Conservation (phyloP, 2,888 invertebrate genomes). For the Antheraea yamamai region DNA sequence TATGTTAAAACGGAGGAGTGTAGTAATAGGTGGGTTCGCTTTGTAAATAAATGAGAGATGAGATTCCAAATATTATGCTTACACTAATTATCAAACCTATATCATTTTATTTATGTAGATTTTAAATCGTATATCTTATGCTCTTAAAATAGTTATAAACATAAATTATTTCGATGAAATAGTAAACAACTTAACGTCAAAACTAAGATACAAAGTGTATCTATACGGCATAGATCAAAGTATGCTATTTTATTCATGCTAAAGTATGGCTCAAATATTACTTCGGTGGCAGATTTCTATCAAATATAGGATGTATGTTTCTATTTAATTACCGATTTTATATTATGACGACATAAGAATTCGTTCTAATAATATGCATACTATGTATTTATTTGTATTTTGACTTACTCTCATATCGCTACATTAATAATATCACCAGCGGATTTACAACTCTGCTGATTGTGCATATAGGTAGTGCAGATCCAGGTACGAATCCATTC, state of each 20-base stretch:
- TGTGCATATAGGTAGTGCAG: conserved; percentile 17
- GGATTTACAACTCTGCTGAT: neutral
- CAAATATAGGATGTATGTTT: neutral
- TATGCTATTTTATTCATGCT: neutral
- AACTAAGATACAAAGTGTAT: neutral
- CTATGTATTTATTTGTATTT: neutral
- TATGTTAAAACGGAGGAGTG: too few species aligned
- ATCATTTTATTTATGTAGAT: neutral
- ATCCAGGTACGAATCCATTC: conserved; percentile 32
- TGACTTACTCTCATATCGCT: neutral
- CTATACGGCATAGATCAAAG: neutral
- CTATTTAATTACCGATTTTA: too few species aligned
- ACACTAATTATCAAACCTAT: too few species aligned
- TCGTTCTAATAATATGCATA: too few species aligned
- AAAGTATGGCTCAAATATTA: neutral
- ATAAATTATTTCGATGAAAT: neutral
- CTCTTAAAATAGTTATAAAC: neutral
- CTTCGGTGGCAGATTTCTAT: neutral
- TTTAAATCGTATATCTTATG: neutral
- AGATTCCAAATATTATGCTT: too few species aligned
- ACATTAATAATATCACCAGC: neutral
- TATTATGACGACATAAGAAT: too few species aligned
- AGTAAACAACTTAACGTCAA: neutral
- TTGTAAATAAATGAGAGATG: too few species aligned
- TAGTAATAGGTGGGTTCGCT: too few species aligned